These are phyloP conservation scores for Hydractinia symbiolongicarpus DNA, from an alignment of 30 jellyfish, hydroid and myxozoan genomes.

Conservation along the genomic window DNA sequence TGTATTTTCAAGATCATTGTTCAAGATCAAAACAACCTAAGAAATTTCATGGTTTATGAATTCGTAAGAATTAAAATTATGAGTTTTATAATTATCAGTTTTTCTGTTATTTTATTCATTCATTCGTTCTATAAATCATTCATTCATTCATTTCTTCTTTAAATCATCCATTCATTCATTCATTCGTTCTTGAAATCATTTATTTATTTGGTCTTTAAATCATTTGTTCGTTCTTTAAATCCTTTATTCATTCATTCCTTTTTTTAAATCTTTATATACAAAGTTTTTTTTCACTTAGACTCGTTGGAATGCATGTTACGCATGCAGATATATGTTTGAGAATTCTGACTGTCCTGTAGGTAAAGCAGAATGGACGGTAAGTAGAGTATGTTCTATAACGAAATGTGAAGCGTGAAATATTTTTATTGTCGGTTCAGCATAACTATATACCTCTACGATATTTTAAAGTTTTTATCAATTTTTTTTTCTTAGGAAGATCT, in stretches of 20 bases:
- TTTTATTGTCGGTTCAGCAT: background rate
- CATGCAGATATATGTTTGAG: slow-evolving; percentile 74
- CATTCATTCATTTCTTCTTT: too few relatives aligned
- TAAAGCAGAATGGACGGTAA: slow-evolving; percentile 66
- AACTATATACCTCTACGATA: background rate
- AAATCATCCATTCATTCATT: too few relatives aligned
- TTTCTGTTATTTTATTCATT: too few relatives aligned
- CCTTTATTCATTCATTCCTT: background rate
- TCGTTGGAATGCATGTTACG: slow-evolving; percentile 99
- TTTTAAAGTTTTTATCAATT: background rate
- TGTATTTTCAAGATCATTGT: too few relatives aligned
- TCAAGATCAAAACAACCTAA: too few relatives aligned
- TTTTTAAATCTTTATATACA: background rate
- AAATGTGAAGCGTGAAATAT: background rate
- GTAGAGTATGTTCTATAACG: background rate
- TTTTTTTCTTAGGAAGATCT: slow-evolving; percentile 39
- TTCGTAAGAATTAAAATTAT: too few relatives aligned
- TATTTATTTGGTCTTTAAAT: too few relatives aligned
- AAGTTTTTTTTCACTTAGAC: slow-evolving; percentile 37
- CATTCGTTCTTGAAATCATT: too few relatives aligned
- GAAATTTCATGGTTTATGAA: too few relatives aligned
- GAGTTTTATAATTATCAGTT: too few relatives aligned
- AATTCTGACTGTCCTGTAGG: slow-evolving; percentile 49
- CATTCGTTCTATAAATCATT: too few relatives aligned
- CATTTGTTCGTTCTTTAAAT: too few relatives aligned